These are phyloP conservation scores for Micrasema minimum DNA, from an alignment of 1,140 invertebrate genomes.

Conservation along the genomic window DNA sequence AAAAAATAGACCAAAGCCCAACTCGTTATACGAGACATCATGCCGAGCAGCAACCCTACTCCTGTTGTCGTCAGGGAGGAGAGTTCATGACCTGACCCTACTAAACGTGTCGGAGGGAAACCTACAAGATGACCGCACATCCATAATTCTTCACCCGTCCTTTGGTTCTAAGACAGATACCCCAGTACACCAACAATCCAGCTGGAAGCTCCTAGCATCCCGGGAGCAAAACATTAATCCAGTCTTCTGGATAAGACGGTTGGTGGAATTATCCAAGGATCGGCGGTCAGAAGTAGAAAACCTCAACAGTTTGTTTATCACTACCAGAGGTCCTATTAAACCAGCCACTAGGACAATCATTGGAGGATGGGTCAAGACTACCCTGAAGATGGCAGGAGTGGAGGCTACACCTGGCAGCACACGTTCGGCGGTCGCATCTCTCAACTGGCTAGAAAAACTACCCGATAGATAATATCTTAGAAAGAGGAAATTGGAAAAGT, in stretches of 20 bases:
- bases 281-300: no score
- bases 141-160: conserved; percentile 53
- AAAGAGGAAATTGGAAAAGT: conserved; percentile 14
- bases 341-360: background rate
- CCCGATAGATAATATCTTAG: background rate
- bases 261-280: no score
- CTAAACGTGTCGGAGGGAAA: conserved; percentile 44
- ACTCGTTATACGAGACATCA: conserved; percentile 51
- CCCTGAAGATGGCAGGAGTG: background rate
- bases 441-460: conserved; percentile 3
- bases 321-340: background rate
- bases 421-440: background rate
- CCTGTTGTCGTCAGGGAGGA: conserved; percentile 53
- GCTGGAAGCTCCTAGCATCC: background rate
- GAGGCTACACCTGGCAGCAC: background rate
- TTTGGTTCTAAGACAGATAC: conserved; percentile 58
- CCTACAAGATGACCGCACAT: conserved; percentile 41
- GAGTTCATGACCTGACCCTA: conserved; percentile 56
- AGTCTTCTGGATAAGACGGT: background rate
- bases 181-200: background rate
- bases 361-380: conserved; percentile 1
- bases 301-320: background rate
- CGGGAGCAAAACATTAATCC: background rate
- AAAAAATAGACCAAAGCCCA: conserved; percentile 5
- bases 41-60: conserved; percentile 53